Base-by-base conservation (phyloP, 2,888 invertebrate species). In the Chironomus tentans region DNA sequence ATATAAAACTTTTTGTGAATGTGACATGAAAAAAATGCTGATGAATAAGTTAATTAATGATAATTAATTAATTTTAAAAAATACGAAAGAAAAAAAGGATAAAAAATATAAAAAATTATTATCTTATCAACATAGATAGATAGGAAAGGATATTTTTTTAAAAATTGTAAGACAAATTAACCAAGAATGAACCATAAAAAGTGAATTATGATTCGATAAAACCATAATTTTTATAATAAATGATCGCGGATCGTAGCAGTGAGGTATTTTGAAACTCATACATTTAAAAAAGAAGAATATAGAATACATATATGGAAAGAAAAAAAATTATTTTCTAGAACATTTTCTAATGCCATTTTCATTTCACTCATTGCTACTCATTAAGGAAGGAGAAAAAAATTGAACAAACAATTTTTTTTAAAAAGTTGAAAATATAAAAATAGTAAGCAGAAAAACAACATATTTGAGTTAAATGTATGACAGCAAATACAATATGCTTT, bases 101-200 rank as follows among this genome's bases (percentile, higher is more conserved):
- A 13, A 65, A 21, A 24, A 21, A 65, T 65, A 24, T 21, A 65
- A 65, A 65, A 65, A 38, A 38, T 38, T 38, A 24, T 13, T 65
- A 24, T 38, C 38, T 38, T 38, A 38, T 38, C 38, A 38, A 38
- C 7, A 24, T 65, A 65, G 18, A 24, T 65, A 65, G 65, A 65
- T 65, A 65, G 65, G 65, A 65, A 65, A 65, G 65, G 65, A 65
- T 65, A 65, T 65, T 65, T 65, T 65, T 65, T 65, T 65, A 65
- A 65, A 65, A 65, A 65, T 65, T 65, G 24, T 65, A 65, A 65
- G 65, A 65, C 65, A 65, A 65, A 24, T 65, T 65, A 65, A 65
- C 65, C 65, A 65, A 56, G 56, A 56, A 56, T 65, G 65, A 65
- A 65, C 65, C 65, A 65, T 65, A 24, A 18, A 65, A 56, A 18